These are phyloP conservation scores for Zele albiditarsus DNA, from an alignment of 2,888 invertebrate genomes.

Conservation along the genomic window DNA sequence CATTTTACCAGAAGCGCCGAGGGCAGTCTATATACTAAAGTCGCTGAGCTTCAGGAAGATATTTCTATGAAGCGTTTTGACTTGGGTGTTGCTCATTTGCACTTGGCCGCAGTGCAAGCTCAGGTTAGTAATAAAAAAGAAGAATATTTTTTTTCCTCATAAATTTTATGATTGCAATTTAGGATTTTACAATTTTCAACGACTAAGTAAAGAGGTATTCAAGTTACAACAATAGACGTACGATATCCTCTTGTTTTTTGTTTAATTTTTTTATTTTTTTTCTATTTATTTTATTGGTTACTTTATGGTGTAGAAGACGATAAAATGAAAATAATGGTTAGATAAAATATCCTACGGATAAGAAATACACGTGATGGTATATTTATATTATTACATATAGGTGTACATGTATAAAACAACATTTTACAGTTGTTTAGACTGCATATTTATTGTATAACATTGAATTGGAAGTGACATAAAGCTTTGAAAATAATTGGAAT, in stretches of 20 bases:
- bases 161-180: not conserved
- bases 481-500: not conserved
- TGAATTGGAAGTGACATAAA: not conserved
- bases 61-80: slow-evolving; percentile 96
- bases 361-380: not conserved
- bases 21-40: slow-evolving; percentile 91
- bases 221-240: slow-evolving; percentile 5
- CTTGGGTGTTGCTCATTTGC: slow-evolving; percentile 91
- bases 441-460: not conserved
- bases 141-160: not conserved
- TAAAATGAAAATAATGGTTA: slow-evolving; percentile 24
- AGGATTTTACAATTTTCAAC: not conserved
- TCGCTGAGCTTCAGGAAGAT: slow-evolving; percentile 96
- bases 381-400: not conserved
- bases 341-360: not conserved
- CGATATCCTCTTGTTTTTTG: slow-evolving; percentile 12
- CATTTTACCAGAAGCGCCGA: slow-evolving; percentile 76
- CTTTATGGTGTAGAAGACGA: slow-evolving; percentile 14
- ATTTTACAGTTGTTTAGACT: not conserved
- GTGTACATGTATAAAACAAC: not conserved
- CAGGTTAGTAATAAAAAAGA: slow-evolving; percentile 79
- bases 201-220: not conserved
- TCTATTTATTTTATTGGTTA: slow-evolving; percentile 27
- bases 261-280: too few relatives aligned
- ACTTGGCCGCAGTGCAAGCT: slow-evolving; percentile 90